Evolutionary conservation across 2,888 invertebrate genomes (phyloP), one percentile per base, ranked within the genome.

Genomic region (Patella depressa): DNA sequence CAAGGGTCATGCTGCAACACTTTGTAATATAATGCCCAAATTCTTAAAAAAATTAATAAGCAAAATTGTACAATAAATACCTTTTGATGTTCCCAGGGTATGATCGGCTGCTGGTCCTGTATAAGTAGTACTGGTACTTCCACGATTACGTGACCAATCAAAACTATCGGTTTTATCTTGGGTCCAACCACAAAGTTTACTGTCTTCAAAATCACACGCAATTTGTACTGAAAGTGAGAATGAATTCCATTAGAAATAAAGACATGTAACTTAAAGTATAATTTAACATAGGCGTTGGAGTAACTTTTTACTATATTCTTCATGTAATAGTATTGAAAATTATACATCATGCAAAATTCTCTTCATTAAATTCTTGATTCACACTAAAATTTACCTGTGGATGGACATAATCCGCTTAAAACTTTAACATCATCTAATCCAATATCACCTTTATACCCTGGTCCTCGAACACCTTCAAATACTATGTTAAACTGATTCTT

Each of bases 381-480:
- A 45, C 45, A 45, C 7, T 45, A 45, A 45, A 75, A 53, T 19
- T 29, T 75, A 87, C 88, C 85, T 82, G 78, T 57, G 73, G 81
- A 75, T 15, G 83, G 78, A 76, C 87, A 87, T 4, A 71, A 14
- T 78, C 85, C 85, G 45, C 73, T 15, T 11, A 84, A 53, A 17
- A 86, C 59, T 34, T 81, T 84, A 70, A 89, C 82, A 79, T 90
- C 90, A 85, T 90, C 90, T n/a, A 90, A 77, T 1, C 83, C 88
- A 74, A 90, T 88, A 78, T 89, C 89, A 24, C 89, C 89, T 65
- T 82, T 80, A 83, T 86, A 88, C 79, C 85, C 83, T 17, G 81
- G 82, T 17, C 90, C 89, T 12, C 87, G 84, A 54, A 89, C 83
- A 11, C 86, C 90, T 79, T 90, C 90, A 82, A 90, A 87, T 15